Evolutionary conservation across 2,888 invertebrate species (phyloP).

Genomic region (Epinotia demarniana): DNA sequence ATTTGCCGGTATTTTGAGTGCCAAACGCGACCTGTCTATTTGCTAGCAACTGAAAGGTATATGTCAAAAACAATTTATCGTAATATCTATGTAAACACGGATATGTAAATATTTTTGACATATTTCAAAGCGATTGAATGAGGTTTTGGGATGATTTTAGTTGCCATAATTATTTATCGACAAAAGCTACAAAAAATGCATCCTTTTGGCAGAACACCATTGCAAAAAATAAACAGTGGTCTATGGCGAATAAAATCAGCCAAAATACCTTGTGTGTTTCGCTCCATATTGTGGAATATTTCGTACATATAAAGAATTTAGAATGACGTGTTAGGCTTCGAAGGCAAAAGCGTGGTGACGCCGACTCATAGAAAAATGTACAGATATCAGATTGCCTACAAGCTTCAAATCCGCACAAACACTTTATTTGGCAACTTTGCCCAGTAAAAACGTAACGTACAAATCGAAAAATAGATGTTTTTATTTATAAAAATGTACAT

Average conservation of each 20-base stretch:
- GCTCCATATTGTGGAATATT: constrained; percentile 25
- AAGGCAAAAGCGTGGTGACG: constrained; percentile 22
- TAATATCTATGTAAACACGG: neutral
- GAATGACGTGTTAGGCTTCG: constrained; percentile 35
- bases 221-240: neutral
- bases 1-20: constrained; percentile 43
- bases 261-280: neutral
- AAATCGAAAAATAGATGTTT: no score
- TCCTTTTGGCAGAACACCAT: neutral
- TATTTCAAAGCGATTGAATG: constrained; percentile 16
- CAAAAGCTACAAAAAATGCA: neutral
- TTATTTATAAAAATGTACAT: no score
- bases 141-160: constrained; percentile 6
- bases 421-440: constrained; percentile 3
- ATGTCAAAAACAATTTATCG: constrained; percentile 20
- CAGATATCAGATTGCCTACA: constrained; percentile 14
- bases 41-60: constrained; percentile 20
- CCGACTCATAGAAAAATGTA: neutral
- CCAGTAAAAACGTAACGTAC: neutral
- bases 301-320: constrained; percentile 29
- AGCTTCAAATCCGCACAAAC: neutral
- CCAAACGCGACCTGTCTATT: constrained; percentile 47
- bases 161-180: constrained; percentile 1
- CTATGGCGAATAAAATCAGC: constrained; percentile 3
- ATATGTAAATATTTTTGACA: constrained; percentile 18